Conservation (phyloP, 2,797 vertebrate genomes). For the Gymnothorax reevesii region DNA sequence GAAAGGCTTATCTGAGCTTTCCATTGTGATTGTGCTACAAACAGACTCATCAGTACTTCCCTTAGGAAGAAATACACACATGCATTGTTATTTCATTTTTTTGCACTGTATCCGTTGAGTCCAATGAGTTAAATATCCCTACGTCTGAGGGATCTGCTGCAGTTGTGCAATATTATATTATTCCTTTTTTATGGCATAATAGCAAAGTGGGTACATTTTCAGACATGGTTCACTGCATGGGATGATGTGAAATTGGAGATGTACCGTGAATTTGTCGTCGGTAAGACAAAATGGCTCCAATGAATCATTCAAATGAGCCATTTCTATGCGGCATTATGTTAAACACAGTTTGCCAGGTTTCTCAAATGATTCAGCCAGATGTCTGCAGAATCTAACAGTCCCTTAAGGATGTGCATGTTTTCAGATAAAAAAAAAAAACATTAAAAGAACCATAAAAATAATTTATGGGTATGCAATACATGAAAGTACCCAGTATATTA, state of each 20-base stretch:
- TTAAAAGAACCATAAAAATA: neutral
- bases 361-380: slow-evolving; percentile 2
- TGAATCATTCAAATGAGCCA: neutral
- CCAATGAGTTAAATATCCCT: neutral
- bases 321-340: neutral
- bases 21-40: neutral
- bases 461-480: neutral
- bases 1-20: neutral
- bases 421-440: neutral
- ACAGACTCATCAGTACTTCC: neutral
- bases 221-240: neutral
- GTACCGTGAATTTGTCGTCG: neutral
- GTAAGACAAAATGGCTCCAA: neutral
- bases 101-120: neutral
- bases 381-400: neutral
- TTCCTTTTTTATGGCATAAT: neutral
- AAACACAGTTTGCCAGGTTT: neutral
- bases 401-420: neutral
- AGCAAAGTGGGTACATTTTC: slow-evolving; percentile 5
- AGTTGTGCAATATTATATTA: neutral
- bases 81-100: neutral
- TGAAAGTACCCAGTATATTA: neutral
- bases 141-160: neutral
- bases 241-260: neutral
- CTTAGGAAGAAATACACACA: neutral